Evolutionary conservation across 35 echinoderm and acorn worm species (phyloP).

Genomic region (Ptychodera flava): DNA sequence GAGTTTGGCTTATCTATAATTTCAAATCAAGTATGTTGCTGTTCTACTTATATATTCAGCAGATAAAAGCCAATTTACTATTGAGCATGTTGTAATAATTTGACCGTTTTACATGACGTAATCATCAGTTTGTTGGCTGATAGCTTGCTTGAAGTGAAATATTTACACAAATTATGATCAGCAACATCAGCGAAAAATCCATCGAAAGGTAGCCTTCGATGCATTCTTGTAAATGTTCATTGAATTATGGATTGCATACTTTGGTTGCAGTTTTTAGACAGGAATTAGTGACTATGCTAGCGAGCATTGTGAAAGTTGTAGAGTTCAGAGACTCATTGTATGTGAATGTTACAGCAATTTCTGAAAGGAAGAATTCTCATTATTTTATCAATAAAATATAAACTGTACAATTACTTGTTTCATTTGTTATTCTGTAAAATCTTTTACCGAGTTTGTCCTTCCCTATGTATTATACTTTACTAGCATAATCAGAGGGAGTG

Average conservation of each 20-base stretch:
- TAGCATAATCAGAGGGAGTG: no score
- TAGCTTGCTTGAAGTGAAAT: background rate
- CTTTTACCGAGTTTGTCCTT: no score
- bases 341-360: background rate
- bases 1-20: background rate
- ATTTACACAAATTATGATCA: background rate
- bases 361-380: background rate
- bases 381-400: slow-evolving; percentile 3
- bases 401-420: background rate
- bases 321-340: background rate
- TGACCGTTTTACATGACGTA: background rate
- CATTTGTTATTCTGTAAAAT: background rate
- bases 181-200: background rate
- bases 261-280: no score
- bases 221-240: no score
- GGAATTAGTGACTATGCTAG: background rate
- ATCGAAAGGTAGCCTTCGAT: background rate
- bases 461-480: no score
- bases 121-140: background rate
- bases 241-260: no score
- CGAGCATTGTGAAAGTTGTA: background rate
- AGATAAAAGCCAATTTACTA: background rate
- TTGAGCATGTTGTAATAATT: background rate
- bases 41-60: background rate
- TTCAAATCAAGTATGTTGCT: background rate